Percentiles rank a stretch among this genome's conserved stretches.
Evolutionary conservation across 1,140 invertebrate genomes (phyloP).

Genomic region (Tyrophagus putrescentiae): DNA sequence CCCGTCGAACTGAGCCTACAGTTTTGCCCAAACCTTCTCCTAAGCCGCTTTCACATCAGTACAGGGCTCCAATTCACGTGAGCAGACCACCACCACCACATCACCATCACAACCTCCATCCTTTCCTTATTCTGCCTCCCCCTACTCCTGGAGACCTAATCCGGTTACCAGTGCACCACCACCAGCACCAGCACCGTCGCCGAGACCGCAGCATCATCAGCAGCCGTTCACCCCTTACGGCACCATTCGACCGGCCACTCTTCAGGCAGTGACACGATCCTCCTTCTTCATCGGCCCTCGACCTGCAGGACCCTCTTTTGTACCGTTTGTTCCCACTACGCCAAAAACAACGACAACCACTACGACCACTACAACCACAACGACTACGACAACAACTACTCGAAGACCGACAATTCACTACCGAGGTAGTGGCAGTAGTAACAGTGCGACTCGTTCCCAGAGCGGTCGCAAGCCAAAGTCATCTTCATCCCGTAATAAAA

Average conservation of each 20-base stretch:
- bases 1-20: neutral
- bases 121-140: no score
- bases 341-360: neutral
- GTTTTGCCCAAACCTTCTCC: neutral
- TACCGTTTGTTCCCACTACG: no score
- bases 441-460: neutral
- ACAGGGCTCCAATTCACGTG: no score
- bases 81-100: no score
- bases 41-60: no score
- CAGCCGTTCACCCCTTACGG: neutral
- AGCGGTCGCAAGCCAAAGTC: constrained; percentile 13
- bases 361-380: constrained; percentile 15
- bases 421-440: neutral
- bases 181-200: neutral
- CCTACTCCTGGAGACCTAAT: no score
- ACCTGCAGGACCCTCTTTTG: neutral
- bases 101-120: no score
- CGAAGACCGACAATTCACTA: neutral
- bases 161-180: no score
- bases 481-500: constrained; percentile 18
- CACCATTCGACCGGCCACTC: neutral
- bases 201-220: neutral
- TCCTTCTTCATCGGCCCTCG: neutral
- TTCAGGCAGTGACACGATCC: neutral
- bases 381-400: neutral